Conservation (phyloP, 2,888 invertebrate species). For the Volucella bombylans region DNA sequence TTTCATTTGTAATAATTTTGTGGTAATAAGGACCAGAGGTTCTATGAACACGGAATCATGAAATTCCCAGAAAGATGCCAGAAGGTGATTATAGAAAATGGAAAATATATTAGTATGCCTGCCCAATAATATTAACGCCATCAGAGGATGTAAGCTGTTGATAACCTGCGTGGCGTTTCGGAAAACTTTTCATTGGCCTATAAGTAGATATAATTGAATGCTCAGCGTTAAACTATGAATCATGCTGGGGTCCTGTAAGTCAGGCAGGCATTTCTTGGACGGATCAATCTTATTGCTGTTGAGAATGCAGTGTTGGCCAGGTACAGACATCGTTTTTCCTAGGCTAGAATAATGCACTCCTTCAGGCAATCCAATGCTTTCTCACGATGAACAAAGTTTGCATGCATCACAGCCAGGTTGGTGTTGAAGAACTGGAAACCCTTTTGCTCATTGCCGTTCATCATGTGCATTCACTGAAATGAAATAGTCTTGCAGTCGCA, state of each 20-base stretch:
- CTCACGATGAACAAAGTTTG: conserved; percentile 88
- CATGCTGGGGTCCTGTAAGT: conserved; percentile 87
- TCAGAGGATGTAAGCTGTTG: too few relatives aligned
- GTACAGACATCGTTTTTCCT: conserved; percentile 93
- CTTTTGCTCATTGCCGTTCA: conserved; percentile 88
- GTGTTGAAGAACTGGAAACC: conserved; percentile 93
- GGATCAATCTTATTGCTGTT: conserved; percentile 84
- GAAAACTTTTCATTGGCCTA: too few relatives aligned
- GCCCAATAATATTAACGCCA: too few relatives aligned
- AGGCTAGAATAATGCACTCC: conserved; percentile 93
- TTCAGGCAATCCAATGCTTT: conserved; percentile 91
- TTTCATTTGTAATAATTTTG: too few relatives aligned
- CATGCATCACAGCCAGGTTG: conserved; percentile 94
- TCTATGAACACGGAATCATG: too few relatives aligned
- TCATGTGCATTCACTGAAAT: conserved; percentile 83
- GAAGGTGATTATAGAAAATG: too few relatives aligned
- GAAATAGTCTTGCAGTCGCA: conserved; percentile 93
- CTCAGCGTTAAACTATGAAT: conserved; percentile 89
- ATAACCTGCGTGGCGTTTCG: too few relatives aligned
- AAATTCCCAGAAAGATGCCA: too few relatives aligned
- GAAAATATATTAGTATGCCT: too few relatives aligned
- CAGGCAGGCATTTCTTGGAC: conserved; percentile 87
- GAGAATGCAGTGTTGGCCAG: conserved; percentile 88
- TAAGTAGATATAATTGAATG: too few relatives aligned
- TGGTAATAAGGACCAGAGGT: too few relatives aligned